phyloP scores from a whole-genome alignment of 2,797 vertebrate species.

The Brachyrhaphis roseni region DNA sequence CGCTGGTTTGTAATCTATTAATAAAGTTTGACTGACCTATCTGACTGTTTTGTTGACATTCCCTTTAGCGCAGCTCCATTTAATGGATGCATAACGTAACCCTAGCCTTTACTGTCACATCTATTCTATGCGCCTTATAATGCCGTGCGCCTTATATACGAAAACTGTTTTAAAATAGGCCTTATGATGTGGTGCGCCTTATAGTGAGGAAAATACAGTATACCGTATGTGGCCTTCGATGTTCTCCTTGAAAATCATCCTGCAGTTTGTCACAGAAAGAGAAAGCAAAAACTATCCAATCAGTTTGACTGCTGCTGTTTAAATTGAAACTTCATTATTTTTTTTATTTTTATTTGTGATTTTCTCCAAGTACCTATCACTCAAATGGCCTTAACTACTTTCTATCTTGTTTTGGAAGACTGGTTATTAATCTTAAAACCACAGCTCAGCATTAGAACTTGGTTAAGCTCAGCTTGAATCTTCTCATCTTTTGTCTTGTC shows the following conservation, averaged over 20 bases:
- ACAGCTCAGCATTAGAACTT: neutral
- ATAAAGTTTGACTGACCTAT: too few species aligned
- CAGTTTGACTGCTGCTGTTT: neutral
- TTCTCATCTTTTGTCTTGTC: constrained; percentile 9
- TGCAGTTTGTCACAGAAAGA: neutral
- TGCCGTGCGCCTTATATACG: too few species aligned
- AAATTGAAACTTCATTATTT: neutral
- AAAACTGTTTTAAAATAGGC: too few species aligned
- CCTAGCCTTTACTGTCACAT: too few species aligned
- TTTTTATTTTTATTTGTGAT: constrained; percentile 5
- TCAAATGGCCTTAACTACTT: neutral
- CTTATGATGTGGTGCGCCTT: too few species aligned
- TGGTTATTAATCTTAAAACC: constrained; percentile 22
- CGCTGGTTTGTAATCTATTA: too few species aligned
- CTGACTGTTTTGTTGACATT: too few species aligned
- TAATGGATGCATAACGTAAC: too few species aligned
- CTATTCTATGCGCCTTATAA: too few species aligned
- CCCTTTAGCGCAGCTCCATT: too few species aligned
- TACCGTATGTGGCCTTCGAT: neutral
- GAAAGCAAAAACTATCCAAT: constrained; percentile 1
- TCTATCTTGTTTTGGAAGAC: neutral
- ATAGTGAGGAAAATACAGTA: too few species aligned
- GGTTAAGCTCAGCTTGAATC: constrained; percentile 23
- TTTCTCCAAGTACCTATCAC: neutral
- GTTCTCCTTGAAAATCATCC: neutral